A percentile compares a stretch with the other conserved stretches of the same genome.
phyloP scores from a whole-genome alignment of 37 sponge, comb jelly and placozoan species.

The Eunapius fragilis region DNA sequence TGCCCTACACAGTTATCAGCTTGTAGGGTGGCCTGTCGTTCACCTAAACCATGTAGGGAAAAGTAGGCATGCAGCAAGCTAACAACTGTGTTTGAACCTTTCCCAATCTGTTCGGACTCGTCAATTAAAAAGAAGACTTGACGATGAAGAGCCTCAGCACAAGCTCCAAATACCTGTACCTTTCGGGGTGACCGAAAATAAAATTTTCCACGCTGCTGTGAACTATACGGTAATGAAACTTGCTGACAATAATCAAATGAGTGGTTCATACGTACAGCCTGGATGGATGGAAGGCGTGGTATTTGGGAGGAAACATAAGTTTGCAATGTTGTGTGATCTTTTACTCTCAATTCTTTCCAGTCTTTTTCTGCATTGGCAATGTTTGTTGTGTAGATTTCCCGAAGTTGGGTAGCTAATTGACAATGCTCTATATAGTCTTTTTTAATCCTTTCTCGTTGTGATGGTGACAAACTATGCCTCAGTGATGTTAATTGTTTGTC shows the following conservation, averaged over 20 bases:
- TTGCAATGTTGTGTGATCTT: not conserved
- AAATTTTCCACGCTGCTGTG: not conserved
- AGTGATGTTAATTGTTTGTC: not conserved
- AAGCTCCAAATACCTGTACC: slow-evolving; percentile 2
- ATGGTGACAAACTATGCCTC: not conserved
- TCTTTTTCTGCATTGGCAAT: not conserved
- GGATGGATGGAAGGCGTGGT: not conserved
- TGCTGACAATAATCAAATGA: slow-evolving; percentile 2
- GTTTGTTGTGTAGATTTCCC: not conserved
- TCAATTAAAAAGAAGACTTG: not conserved
- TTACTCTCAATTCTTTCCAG: not conserved
- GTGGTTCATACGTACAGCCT: not conserved
- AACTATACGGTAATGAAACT: not conserved
- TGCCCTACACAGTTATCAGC: slow-evolving; percentile 39
- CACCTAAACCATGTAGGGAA: not conserved
- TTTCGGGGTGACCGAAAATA: slow-evolving; percentile 10
- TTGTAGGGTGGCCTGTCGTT: slow-evolving; percentile 8
- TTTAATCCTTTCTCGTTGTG: not conserved
- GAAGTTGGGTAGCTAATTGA: not conserved
- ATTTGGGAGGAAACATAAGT: not conserved
- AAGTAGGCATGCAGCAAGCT: not conserved
- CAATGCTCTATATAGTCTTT: not conserved
- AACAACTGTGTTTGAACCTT: not conserved
- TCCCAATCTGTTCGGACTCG: not conserved
- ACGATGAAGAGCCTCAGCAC: not conserved